Evolutionary conservation across 2,113 vertebrate species (phyloP).

Genomic region (Pelusios castaneus): DNA sequence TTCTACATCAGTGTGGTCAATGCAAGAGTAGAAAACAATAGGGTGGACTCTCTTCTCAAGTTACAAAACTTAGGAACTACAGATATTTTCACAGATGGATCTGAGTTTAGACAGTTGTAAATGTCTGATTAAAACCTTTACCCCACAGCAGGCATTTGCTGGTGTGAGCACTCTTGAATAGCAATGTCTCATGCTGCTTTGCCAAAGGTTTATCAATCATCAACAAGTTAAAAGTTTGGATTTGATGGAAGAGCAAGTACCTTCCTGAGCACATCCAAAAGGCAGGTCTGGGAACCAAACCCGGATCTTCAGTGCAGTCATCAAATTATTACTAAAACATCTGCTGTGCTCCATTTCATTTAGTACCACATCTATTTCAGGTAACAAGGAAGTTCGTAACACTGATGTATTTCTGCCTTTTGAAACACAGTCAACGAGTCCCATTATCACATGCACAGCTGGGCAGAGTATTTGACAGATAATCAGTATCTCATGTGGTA

Average conservation of each 20-base stretch:
- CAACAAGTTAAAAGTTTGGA: constrained; percentile 34
- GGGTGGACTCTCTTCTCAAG: neutral
- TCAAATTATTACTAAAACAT: no score
- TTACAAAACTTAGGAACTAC: neutral
- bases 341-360: neutral
- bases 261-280: neutral
- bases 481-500: no score
- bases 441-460: neutral
- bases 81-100: no score
- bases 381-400: neutral
- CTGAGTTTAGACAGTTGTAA: neutral
- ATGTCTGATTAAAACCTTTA: neutral
- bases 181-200: rapidly evolving
- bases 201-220: constrained; percentile 16
- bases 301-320: no score
- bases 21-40: neutral
- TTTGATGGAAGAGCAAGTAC: neutral
- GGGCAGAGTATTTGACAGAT: no score
- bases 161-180: neutral
- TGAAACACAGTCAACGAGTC: neutral
- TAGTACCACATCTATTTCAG: neutral
- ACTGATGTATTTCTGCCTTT: neutral
- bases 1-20: neutral
- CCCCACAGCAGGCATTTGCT: neutral
- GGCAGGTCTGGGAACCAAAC: neutral